Base-by-base conservation (phyloP, 2,113 vertebrate genomes). In the Pygoscelis adeliae region DNA sequence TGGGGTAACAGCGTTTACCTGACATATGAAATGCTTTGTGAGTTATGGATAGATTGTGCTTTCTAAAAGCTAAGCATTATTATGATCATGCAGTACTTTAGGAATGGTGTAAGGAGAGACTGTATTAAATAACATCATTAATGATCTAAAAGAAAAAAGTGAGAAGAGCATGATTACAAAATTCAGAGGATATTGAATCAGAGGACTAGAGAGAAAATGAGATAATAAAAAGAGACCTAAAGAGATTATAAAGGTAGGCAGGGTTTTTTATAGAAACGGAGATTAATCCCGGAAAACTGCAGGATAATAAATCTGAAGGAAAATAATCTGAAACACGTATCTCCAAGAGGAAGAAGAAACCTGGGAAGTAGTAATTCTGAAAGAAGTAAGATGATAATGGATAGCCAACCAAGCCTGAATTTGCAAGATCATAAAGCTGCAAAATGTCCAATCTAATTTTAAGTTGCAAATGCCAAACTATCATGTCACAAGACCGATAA, bases 101-200 rank as follows among this genome's bases (percentile, higher is more conserved):
- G 87, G 49, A 90, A 11, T 50, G 42, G 53, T 83, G 29, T 69
- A 87, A 93, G 80, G 49, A 88, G 67, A 70, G 53, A 42, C 76
- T 91, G 73, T 79, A 77, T 95, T 96, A 96, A 97, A 97, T 91
- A 91, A 78, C 58, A 38, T 77, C 94, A 97, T 93, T 95, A 96
- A 96, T 93, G 89, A 85, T 80, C 81, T 94, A 85, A 79, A 93
- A 94, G 87, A 92, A 89, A 97, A 94, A 93, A 87, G 66, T 38
- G 84, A 85, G 89, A 91, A 96, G 62, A 96, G 42, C 20, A 26
- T 90, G 94, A 96, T 96, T 93, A 85, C 93, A 91, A 93, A 97
- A 96, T 97, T 95, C 94, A 95, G 87, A 95, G 70, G 93, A 96
- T 97, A 96, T 96, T 96, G 89, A 96, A 97, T 96, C 96, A 97